A percentile compares a stretch with the other conserved stretches of the same genome.
phyloP scores from a whole-genome alignment of 1,140 invertebrate genomes.

The Stegodyphus mimosarum region DNA sequence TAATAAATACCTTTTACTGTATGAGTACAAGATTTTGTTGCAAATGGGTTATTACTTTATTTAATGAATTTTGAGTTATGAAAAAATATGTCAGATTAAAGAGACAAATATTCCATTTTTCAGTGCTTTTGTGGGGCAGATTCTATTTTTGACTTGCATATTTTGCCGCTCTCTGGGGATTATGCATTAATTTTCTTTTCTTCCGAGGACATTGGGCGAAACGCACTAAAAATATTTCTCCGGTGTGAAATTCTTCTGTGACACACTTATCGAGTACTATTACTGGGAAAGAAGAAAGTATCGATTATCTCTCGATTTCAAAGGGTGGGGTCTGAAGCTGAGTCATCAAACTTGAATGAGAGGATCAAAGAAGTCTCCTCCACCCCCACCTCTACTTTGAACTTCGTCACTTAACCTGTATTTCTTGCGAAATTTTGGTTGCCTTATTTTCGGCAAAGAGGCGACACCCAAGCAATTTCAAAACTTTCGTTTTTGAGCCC shows the following conservation, averaged over 20 bases:
- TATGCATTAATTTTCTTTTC: not conserved
- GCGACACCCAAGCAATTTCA: conserved; percentile 11
- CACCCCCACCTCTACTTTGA: not conserved
- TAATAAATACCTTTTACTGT: no score
- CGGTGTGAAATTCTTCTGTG: not conserved
- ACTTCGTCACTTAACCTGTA: conserved; percentile 29
- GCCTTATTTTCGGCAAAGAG: not conserved
- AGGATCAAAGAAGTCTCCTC: conserved; percentile 20
- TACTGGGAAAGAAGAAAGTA: conserved; percentile 8
- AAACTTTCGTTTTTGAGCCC: not conserved
- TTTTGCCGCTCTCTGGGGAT: not conserved
- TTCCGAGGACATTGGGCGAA: not conserved
- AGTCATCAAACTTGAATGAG: conserved; percentile 35
- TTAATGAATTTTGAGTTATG: no score
- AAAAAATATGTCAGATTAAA: no score
- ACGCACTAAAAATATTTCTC: not conserved
- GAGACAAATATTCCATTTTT: no score
- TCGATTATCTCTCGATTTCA: conserved; percentile 39
- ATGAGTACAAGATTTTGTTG: no score
- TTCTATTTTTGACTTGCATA: no score
- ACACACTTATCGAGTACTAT: conserved; percentile 7
- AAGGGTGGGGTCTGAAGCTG: conserved; percentile 42
- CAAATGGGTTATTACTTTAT: no score
- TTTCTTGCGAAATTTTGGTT: not conserved
- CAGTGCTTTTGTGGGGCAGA: no score